These are phyloP conservation scores for Caenorhabditis zanzibari DNA, from an alignment of 2,888 invertebrate genomes.

Conservation along the genomic window DNA sequence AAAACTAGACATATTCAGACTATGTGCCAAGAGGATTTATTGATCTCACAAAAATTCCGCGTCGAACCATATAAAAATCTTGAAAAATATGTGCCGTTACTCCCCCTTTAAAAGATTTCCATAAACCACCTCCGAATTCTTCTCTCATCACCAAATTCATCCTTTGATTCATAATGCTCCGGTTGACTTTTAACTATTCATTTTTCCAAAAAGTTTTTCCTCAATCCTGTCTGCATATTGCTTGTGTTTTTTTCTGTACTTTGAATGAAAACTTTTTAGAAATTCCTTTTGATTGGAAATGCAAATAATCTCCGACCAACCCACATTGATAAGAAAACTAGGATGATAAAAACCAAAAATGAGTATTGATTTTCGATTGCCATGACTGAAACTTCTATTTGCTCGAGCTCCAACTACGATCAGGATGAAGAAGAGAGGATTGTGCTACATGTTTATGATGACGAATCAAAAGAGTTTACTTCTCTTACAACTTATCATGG, in stretches of 20 bases:
- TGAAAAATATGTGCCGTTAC: too few relatives aligned
- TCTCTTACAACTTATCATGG: slow-evolving; percentile 78
- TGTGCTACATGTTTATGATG: slow-evolving; percentile 75
- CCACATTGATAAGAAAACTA: slow-evolving; percentile 33
- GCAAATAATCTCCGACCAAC: slow-evolving; percentile 18
- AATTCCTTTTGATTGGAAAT: slow-evolving; percentile 6
- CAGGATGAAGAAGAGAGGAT: slow-evolving; percentile 63
- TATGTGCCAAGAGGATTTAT: too few relatives aligned
- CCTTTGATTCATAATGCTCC: neutral
- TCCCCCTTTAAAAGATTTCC: too few relatives aligned
- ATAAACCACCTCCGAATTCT: slow-evolving; percentile 11
- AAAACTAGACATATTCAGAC: too few relatives aligned
- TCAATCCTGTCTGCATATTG: neutral
- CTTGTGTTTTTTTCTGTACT: slow-evolving; percentile 15
- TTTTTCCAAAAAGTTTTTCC: neutral
- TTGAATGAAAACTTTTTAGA: slow-evolving; percentile 27
- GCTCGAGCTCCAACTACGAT: slow-evolving; percentile 39
- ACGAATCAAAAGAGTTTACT: slow-evolving; percentile 75
- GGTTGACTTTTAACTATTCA: neutral
- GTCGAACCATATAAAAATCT: too few relatives aligned
- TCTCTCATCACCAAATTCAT: slow-evolving; percentile 8
- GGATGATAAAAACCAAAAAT: slow-evolving; percentile 5
- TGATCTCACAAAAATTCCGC: too few relatives aligned
- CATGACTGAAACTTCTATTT: slow-evolving; percentile 39
- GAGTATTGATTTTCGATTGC: slow-evolving; percentile 9